Evolutionary conservation across 2,113 vertebrate species (phyloP).

Genomic region (Brachypteracias leptosomus): DNA sequence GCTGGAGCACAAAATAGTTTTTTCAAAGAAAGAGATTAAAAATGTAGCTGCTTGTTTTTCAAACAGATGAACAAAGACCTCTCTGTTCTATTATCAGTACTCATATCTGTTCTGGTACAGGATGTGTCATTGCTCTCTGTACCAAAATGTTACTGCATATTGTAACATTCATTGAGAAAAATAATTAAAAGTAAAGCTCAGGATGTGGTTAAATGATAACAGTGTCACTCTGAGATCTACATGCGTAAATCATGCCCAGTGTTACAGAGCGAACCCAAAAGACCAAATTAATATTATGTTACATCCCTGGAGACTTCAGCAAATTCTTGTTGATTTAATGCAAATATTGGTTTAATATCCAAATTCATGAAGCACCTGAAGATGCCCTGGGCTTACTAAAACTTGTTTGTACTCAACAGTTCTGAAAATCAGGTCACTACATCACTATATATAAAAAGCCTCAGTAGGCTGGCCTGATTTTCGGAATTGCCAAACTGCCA

Average conservation of each 20-base stretch:
- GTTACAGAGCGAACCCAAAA: neutral
- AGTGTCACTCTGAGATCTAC: neutral
- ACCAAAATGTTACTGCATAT: slow-evolving; percentile 17
- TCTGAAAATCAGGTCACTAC: slow-evolving; percentile 3
- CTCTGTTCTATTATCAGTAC: slow-evolving; percentile 20
- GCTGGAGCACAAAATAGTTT: neutral
- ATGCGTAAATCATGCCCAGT: neutral
- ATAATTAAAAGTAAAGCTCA: slow-evolving; percentile 1
- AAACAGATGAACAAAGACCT: slow-evolving; percentile 34
- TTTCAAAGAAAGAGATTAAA: slow-evolving; percentile 22
- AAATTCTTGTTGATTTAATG: neutral
- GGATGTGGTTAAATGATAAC: slow-evolving; percentile 2
- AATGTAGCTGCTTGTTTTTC: slow-evolving; percentile 1
- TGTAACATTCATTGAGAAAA: slow-evolving; percentile 31
- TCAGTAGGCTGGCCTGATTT: slow-evolving; percentile 7
- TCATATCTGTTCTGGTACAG: slow-evolving; percentile 43
- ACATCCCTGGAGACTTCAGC: neutral
- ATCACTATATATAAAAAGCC: neutral
- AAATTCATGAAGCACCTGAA: neutral
- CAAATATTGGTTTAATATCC: neutral
- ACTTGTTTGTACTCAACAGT: neutral
- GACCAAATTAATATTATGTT: neutral
- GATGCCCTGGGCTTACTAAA: neutral
- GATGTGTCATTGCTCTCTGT: slow-evolving; percentile 35
- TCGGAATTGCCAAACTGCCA: neutral